Percentiles rank a stretch among this genome's conserved stretches.
Conservation (phyloP, 1,140 invertebrate species). For the Plutomurus gul region DNA sequence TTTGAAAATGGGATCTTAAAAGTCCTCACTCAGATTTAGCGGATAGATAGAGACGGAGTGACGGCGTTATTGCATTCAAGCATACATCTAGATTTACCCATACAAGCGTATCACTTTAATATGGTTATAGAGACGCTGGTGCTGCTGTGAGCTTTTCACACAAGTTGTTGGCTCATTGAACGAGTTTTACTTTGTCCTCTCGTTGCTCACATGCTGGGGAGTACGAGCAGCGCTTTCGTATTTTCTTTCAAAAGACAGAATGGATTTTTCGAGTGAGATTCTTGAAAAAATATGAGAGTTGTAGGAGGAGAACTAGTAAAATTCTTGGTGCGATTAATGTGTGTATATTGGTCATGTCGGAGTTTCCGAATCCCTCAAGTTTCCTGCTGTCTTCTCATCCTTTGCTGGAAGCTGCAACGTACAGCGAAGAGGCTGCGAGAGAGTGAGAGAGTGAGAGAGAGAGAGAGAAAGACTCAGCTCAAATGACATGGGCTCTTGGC, state of each 20-base stretch:
- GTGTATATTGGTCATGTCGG: slow-evolving; percentile 21
- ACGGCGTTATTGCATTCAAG: neutral
- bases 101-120: neutral
- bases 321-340: slow-evolving; percentile 36
- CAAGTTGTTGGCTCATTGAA: neutral
- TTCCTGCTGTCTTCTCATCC: slow-evolving; percentile 36
- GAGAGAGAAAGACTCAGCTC: slow-evolving; percentile 17
- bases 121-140: neutral
- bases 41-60: neutral
- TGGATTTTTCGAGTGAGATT: neutral
- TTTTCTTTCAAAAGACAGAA: neutral
- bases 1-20: neutral
- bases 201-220: no score
- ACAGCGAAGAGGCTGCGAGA: no score
- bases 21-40: neutral
- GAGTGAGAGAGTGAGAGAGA: neutral
- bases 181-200: neutral
- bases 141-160: neutral
- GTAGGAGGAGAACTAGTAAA: slow-evolving; percentile 20
- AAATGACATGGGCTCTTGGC: slow-evolving; percentile 43
- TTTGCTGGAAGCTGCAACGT: neutral
- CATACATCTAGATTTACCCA: neutral
- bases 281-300: neutral
- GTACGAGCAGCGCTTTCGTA: neutral
- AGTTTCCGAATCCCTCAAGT: slow-evolving; percentile 38